These are phyloP conservation scores for Byasa hedistus DNA, from an alignment of 2,888 invertebrate species.

Conservation along the genomic window DNA sequence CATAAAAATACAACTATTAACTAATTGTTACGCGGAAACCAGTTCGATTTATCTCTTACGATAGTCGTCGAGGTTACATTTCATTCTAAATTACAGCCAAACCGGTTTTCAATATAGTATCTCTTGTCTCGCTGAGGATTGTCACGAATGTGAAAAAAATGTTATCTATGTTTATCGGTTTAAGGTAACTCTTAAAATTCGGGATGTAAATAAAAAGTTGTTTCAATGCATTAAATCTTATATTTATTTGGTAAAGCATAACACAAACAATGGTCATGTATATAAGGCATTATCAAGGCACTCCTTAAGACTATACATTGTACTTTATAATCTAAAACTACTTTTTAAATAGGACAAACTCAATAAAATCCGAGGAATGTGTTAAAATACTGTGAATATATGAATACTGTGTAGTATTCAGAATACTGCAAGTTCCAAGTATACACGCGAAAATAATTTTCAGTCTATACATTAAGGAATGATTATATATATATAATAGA, in stretches of 20 bases:
- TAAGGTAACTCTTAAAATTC: too few relatives aligned
- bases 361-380: conserved; percentile 50
- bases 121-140: too few relatives aligned
- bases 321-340: conserved; percentile 45
- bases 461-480: conserved; percentile 37
- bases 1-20: too few relatives aligned
- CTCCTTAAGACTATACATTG: conserved; percentile 50
- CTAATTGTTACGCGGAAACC: too few relatives aligned
- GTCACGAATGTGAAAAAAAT: too few relatives aligned
- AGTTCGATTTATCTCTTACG: too few relatives aligned
- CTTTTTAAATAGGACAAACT: conserved; percentile 32
- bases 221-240: conserved; percentile 32
- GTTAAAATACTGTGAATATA: conserved; percentile 43
- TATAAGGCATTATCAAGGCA: conserved; percentile 56
- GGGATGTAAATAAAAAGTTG: conserved; percentile 15
- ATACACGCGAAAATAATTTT: conserved; percentile 31
- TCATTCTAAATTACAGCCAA: too few relatives aligned
- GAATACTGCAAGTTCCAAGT: conserved; percentile 33
- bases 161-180: too few relatives aligned
- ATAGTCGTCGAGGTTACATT: too few relatives aligned
- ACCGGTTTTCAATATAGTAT: too few relatives aligned
- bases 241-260: conserved; percentile 55
- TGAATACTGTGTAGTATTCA: conserved; percentile 45
- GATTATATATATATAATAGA: conserved; percentile 30
- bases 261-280: conserved; percentile 46